Base-by-base conservation (phyloP, 2,888 invertebrate species). In the Branchipolynoe longqiensis region DNA sequence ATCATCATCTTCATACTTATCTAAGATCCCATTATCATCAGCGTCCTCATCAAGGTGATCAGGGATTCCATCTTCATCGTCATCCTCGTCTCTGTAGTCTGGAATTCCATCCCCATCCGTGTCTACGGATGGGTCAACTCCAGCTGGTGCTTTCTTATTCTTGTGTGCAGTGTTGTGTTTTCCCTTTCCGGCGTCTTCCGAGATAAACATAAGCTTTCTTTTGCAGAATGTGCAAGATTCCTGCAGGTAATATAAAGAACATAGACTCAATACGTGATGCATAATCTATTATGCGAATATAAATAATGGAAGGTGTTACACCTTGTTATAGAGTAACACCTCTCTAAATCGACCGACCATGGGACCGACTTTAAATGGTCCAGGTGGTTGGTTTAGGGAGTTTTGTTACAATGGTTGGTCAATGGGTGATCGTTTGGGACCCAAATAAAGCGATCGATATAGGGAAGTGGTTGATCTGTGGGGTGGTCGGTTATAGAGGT, bases 151-250 rank as follows among this genome's bases (percentile, higher is more conserved):
- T 31, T 82, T 78, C n/a, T 25, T 14, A 22, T 82, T 78, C n/a
- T 25, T n/a, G 12, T 12, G 8, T 78, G 54, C 78, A 78, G 78
- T 78, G 78, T 78, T 78, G 78, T 41, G 78, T 78, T 28, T 8
- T n/a, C 38, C 33, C 78, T 78, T 78, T 78, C 78, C 22, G 54
- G 48, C 78, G 31, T 89, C 62, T 74, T 90, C 90, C 18, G 88
- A 88, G 31, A 74, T 58, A 36, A 89, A 87, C 86, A 91, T 87
- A 28, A 91, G 87, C 82, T 90, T 91, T 64, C 91, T 85, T 14
- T 87, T 87, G 82, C 91, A 91, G 84, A 90, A 90, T 6, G 89
- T 86, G 73, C 91, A 91, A 0, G 89, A 87, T 62, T 90, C 90
- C 91, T 78, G 78, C 14, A 28, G n/a, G 62, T 14, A 62, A 62